Conservation (phyloP, 2,888 invertebrate genomes). For the Eristalis arbustorum region DNA sequence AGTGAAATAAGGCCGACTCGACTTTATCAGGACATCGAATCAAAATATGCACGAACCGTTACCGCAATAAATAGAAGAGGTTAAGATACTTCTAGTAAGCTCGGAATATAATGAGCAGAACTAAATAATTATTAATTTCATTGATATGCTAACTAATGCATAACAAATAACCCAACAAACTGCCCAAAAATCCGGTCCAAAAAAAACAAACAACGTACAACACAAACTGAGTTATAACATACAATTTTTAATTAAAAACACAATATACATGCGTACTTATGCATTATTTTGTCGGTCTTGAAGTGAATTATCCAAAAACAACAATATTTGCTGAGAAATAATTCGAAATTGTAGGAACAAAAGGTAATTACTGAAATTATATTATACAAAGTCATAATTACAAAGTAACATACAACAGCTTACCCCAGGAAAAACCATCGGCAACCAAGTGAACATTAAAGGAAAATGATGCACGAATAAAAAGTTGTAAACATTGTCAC, state of each 20-base stretch:
- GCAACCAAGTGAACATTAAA: slow-evolving; percentile 23
- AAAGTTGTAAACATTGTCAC: not conserved
- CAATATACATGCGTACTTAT: too few species aligned
- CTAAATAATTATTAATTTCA: too few species aligned
- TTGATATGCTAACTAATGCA: too few species aligned
- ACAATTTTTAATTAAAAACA: slow-evolving; percentile 24
- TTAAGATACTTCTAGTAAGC: too few species aligned
- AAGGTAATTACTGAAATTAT: slow-evolving; percentile 19
- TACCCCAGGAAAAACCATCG: not conserved
- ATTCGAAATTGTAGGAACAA: slow-evolving; percentile 16
- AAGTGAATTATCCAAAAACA: slow-evolving; percentile 31
- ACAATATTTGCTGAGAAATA: not conserved
- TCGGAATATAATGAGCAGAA: too few species aligned
- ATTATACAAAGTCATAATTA: slow-evolving; percentile 5
- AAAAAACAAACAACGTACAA: too few species aligned
- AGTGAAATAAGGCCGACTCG: too few species aligned
- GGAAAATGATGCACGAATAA: not conserved
- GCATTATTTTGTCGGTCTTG: slow-evolving; percentile 1
- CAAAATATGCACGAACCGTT: too few species aligned
- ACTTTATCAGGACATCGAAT: too few species aligned
- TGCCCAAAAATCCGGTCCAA: too few species aligned
- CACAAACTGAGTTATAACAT: slow-evolving; percentile 1
- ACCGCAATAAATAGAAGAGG: too few species aligned
- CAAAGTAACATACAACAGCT: slow-evolving; percentile 5
- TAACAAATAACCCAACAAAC: too few species aligned